Percentiles rank a stretch among this genome's conserved stretches.
Conservation (phyloP, 2,797 vertebrate genomes). For the Danio tinwini region DNA sequence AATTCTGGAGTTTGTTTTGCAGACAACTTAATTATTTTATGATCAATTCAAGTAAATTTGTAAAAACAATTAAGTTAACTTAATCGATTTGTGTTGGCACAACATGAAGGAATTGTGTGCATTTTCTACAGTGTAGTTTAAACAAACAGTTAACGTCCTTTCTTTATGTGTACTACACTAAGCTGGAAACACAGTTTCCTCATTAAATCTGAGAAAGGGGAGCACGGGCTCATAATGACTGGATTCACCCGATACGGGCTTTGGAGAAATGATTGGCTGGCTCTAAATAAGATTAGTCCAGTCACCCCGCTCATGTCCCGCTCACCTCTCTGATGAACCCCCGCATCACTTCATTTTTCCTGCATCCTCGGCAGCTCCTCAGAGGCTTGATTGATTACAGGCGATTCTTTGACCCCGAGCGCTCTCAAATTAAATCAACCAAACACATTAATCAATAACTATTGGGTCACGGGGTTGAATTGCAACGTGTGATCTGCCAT, state of each 20-base stretch:
- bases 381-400: constrained; percentile 42
- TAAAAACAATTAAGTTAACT: no score
- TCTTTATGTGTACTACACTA: neutral
- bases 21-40: no score
- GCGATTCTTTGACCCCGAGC: constrained; percentile 43
- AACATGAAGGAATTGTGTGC: no score
- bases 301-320: constrained; percentile 23
- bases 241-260: constrained; percentile 17
- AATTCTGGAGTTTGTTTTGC: no score
- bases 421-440: constrained; percentile 54
- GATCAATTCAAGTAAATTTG: no score
- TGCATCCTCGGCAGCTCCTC: constrained; percentile 33
- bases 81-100: no score
- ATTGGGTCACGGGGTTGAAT: constrained; percentile 46
- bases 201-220: constrained; percentile 18
- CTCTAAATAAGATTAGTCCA: constrained; percentile 38
- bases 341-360: constrained; percentile 39
- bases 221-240: neutral
- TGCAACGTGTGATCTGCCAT: constrained; percentile 12
- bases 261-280: constrained; percentile 6
- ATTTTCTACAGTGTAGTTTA: no score
- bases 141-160: no score
- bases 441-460: constrained; percentile 56
- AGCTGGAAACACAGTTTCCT: constrained; percentile 16
- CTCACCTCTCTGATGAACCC: constrained; percentile 37